These are phyloP conservation scores for Abramis brama DNA, from an alignment of 2,113 vertebrate genomes.

Conservation along the genomic window DNA sequence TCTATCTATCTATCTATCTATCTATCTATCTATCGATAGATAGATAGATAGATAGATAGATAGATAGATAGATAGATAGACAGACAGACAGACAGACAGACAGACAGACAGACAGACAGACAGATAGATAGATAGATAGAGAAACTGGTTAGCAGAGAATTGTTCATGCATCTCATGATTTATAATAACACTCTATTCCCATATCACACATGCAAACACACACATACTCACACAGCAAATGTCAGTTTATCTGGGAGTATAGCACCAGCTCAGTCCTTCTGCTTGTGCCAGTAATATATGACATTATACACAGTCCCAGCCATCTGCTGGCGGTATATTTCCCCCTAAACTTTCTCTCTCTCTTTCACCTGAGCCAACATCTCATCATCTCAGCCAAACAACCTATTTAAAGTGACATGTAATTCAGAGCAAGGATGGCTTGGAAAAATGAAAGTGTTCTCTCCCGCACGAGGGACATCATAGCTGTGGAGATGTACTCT, in stretches of 20 bases:
- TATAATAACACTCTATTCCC: conserved; percentile 26
- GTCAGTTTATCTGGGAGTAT: conserved; percentile 21
- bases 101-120: not conserved
- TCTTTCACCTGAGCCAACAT: conserved; percentile 50
- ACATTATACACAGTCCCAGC: conserved; percentile 42
- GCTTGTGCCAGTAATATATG: conserved; percentile 50
- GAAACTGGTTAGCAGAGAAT: conserved; percentile 13
- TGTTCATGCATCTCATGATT: conserved; percentile 43
- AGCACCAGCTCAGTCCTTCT: conserved; percentile 22
- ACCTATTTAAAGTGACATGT: conserved; percentile 64
- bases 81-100: not conserved
- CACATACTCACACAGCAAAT: conserved; percentile 41
- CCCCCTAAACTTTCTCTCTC: conserved; percentile 37
- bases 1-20: too few relatives aligned
- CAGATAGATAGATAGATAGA: not conserved
- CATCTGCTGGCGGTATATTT: conserved; percentile 49
- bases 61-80: not conserved
- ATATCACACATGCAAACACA: conserved; percentile 17
- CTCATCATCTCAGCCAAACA: conserved; percentile 57
- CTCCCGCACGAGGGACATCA: conserved; percentile 38
- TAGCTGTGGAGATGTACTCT: conserved; percentile 31
- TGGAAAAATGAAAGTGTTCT: conserved; percentile 53
- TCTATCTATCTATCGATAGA: too few relatives aligned
- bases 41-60: not conserved
- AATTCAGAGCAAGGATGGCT: conserved; percentile 55